These are phyloP conservation scores for Drosophila testacea DNA, from an alignment of 2,888 invertebrate genomes.

Conservation along the genomic window DNA sequence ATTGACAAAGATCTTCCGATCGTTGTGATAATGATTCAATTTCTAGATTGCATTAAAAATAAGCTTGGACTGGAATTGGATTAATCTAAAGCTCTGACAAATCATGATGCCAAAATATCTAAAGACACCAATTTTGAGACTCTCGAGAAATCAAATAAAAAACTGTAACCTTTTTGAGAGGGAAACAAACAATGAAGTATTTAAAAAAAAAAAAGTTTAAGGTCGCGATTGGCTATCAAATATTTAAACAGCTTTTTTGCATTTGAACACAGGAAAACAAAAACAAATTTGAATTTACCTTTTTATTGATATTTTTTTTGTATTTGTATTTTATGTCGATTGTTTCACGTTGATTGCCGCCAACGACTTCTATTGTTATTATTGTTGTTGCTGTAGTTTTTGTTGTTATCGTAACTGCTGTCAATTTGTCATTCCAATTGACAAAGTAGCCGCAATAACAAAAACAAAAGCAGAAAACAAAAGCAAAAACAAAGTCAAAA, in stretches of 20 bases:
- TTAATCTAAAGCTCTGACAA: conserved; percentile 12
- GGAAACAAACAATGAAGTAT: conserved; percentile 15
- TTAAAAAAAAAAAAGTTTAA: conserved; percentile 52
- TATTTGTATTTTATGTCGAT: conserved; percentile 38
- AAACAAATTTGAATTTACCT: conserved; percentile 63
- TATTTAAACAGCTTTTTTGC: conserved; percentile 69
- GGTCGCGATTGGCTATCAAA: conserved; percentile 61
- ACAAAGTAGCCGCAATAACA: conserved; percentile 43
- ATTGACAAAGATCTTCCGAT: conserved; percentile 6
- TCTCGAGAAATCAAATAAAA: conserved; percentile 21
- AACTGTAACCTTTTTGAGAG: conserved; percentile 18
- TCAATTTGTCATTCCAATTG: conserved; percentile 62
- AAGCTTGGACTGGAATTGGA: conserved; percentile 6
- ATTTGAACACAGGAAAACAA: conserved; percentile 16
- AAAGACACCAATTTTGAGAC: background rate
- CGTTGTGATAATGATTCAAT: background rate
- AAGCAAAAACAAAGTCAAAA: conserved; percentile 9
- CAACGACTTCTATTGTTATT: conserved; percentile 53
- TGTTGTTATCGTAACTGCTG: conserved; percentile 47
- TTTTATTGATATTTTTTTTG: conserved; percentile 40
- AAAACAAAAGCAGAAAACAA: conserved; percentile 28
- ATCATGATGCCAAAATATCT: background rate
- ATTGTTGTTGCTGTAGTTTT: conserved; percentile 26
- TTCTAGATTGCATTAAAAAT: conserved; percentile 1
- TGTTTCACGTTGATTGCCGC: conserved; percentile 55